Conservation (phyloP, 1,140 invertebrate genomes). For the Pogonomyrmex californicus region DNA sequence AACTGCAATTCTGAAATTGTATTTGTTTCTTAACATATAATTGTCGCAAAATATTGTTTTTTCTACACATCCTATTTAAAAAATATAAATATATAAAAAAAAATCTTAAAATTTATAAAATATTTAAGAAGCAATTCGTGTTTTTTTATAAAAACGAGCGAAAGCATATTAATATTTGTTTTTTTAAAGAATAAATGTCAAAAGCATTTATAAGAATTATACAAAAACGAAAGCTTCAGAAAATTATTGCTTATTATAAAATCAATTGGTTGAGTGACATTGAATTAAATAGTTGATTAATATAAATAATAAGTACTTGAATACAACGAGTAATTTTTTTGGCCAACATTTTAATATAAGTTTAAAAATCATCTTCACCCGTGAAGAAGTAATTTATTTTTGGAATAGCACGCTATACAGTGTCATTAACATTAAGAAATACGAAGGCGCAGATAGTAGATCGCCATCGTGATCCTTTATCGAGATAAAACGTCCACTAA, state of each 20-base stretch:
- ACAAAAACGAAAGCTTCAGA: background rate
- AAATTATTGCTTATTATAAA: background rate
- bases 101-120: background rate
- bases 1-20: constrained; percentile 1
- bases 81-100: background rate
- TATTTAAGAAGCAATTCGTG: background rate
- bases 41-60: background rate
- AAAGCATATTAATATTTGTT: background rate
- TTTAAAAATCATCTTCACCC: constrained; percentile 17
- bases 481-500: constrained; percentile 42
- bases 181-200: background rate
- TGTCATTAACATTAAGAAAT: constrained; percentile 20
- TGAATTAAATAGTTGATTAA: background rate
- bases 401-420: background rate
- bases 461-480: constrained; percentile 32
- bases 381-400: constrained; percentile 30
- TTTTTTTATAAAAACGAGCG: background rate
- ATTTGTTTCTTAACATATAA: background rate
- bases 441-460: constrained; percentile 38
- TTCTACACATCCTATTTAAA: constrained; percentile 2
- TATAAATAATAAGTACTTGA: background rate
- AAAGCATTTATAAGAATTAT: background rate
- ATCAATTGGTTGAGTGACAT: background rate
- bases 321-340: background rate
- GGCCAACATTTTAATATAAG: background rate